Conservation (phyloP, 2,888 invertebrate species). For the Drosophila borborema region DNA sequence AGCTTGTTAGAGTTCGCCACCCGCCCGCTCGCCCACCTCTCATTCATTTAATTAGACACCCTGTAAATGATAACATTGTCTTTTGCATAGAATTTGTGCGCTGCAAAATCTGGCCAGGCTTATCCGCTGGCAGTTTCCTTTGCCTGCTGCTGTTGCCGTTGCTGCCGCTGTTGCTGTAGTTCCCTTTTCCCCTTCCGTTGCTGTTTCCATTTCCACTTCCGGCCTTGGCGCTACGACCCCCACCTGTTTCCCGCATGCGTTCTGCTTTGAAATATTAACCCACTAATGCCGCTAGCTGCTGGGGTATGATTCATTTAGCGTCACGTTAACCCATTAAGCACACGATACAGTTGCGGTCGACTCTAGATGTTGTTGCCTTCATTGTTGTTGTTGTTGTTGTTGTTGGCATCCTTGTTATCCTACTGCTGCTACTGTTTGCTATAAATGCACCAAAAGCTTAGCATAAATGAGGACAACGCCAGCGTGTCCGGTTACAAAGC, state of each 20-base stretch:
- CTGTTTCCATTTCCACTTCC: slow-evolving; percentile 44
- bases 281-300: slow-evolving; percentile 61
- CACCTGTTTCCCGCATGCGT: slow-evolving; percentile 29
- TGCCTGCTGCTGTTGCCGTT: neutral
- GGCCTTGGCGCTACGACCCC: neutral
- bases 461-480: slow-evolving; percentile 73
- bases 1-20: neutral
- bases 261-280: slow-evolving; percentile 71
- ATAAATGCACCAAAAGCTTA: slow-evolving; percentile 72
- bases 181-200: slow-evolving; percentile 34
- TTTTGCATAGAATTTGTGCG: slow-evolving; percentile 40
- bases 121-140: slow-evolving; percentile 55
- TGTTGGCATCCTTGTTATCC: slow-evolving; percentile 19
- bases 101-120: slow-evolving; percentile 23
- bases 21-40: neutral
- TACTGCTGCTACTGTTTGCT: slow-evolving; percentile 22
- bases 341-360: slow-evolving; percentile 57
- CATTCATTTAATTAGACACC: slow-evolving; percentile 67
- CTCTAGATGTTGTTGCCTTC: slow-evolving; percentile 19
- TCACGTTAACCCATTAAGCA: slow-evolving; percentile 80
- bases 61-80: slow-evolving; percentile 59
- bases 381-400: slow-evolving; percentile 23
- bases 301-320: slow-evolving; percentile 75
- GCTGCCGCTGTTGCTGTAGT: neutral
- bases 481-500: slow-evolving; percentile 77